Conservation (phyloP, 2,888 invertebrate species). For the Portevinia maculata region DNA sequence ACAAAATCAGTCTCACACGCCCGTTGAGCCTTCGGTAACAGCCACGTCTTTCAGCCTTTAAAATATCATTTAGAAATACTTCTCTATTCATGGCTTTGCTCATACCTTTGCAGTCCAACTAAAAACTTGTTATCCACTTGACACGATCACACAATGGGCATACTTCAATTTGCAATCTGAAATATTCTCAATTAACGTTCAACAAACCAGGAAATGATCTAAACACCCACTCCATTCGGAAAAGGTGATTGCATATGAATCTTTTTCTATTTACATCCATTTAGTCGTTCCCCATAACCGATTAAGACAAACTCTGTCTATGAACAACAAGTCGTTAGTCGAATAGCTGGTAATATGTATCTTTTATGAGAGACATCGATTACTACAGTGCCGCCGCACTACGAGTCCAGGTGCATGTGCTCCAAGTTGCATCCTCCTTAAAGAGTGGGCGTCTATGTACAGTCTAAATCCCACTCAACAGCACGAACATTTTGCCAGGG, state of each 20-base stretch:
- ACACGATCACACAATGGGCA: conserved; percentile 19
- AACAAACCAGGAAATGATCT: conserved; percentile 64
- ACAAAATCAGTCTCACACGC: too few species aligned
- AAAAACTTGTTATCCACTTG: conserved; percentile 18
- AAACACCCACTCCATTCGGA: conserved; percentile 24
- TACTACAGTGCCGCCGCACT: conserved; percentile 10
- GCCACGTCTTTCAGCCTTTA: too few species aligned
- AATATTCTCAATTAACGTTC: conserved; percentile 59
- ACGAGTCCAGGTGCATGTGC: conserved; percentile 65
- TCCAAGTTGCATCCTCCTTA: conserved; percentile 58
- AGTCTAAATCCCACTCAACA: conserved; percentile 51
- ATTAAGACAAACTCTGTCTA: conserved; percentile 43
- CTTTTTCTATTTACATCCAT: conserved; percentile 50
- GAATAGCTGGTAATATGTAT: conserved; percentile 68
- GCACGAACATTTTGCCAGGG: conserved; percentile 49
- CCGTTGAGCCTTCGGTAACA: too few species aligned
- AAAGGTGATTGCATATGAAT: conserved; percentile 33
- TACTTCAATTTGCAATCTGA: conserved; percentile 51
- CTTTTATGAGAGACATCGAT: conserved; percentile 74
- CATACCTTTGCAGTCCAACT: too few species aligned
- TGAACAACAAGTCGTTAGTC: conserved; percentile 69
- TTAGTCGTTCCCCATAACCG: conserved; percentile 41
- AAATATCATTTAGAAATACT: too few species aligned
- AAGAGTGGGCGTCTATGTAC: conserved; percentile 62
- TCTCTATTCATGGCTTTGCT: too few species aligned